phyloP scores from a whole-genome alignment of 2,113 vertebrate species.

The Xiphias gladius region DNA sequence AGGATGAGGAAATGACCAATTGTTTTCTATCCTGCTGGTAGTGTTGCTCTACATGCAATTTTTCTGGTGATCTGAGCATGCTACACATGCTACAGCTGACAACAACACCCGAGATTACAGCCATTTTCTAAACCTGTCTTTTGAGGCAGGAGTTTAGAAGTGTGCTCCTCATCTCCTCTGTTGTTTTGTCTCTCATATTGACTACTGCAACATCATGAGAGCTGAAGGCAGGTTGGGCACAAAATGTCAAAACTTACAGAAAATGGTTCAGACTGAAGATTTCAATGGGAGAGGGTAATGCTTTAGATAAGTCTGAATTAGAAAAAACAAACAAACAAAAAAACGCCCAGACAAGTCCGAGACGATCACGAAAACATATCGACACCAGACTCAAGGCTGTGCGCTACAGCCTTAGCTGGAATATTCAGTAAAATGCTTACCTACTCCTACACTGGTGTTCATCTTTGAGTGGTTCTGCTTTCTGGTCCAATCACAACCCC shows the following conservation, averaged over 20 bases:
- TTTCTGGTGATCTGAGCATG: neutral
- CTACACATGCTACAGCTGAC: neutral
- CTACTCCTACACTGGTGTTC: neutral
- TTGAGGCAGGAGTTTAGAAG: neutral
- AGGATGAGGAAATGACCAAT: too few species aligned
- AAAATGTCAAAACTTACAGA: too few species aligned
- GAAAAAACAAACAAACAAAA: too few species aligned
- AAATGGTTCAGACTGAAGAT: too few species aligned
- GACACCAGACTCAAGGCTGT: too few species aligned
- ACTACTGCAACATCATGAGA: neutral
- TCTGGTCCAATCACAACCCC: neutral
- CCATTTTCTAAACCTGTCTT: neutral
- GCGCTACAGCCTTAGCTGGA: too few species aligned
- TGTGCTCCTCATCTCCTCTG: neutral
- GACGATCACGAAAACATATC: too few species aligned
- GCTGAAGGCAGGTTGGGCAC: neutral
- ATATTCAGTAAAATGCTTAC: neutral
- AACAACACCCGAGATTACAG: neutral
- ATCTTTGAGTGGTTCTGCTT: neutral
- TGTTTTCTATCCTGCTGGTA: neutral
- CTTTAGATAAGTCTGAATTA: too few species aligned
- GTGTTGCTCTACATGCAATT: neutral
- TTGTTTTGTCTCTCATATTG: neutral
- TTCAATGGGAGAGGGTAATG: too few species aligned
- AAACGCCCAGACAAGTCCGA: neutral